Evolutionary conservation across 2,888 invertebrate genomes (phyloP).

Genomic region (Dioctria linearis): DNA sequence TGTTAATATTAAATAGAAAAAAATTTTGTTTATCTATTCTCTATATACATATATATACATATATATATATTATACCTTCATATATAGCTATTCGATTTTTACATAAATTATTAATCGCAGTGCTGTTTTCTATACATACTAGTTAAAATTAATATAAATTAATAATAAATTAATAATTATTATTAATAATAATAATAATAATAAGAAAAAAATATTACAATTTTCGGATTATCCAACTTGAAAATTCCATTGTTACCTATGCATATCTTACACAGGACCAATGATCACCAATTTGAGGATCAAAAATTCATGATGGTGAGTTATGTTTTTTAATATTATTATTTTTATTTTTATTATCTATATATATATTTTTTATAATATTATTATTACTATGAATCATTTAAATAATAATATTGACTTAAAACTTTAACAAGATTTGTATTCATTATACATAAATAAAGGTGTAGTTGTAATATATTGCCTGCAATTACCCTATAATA

Average conservation of each 20-base stretch:
- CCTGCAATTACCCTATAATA: too few species aligned
- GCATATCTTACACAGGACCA: conserved; percentile 70
- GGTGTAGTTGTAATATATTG: too few species aligned
- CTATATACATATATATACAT: too few species aligned
- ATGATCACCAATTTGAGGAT: conserved; percentile 71
- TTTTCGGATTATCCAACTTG: conserved; percentile 41
- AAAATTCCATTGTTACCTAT: conserved; percentile 62
- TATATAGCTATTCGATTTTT: neutral
- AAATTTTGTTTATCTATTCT: neutral
- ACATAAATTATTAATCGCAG: conserved; percentile 3
- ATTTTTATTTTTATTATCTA: neutral
- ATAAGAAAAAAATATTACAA: conserved; percentile 36
- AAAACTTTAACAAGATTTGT: too few species aligned
- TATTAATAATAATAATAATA: conserved; percentile 5
- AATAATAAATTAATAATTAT: neutral
- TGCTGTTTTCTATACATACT: conserved; percentile 12
- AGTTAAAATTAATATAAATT: neutral
- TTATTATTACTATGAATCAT: neutral
- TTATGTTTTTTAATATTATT: conserved; percentile 27
- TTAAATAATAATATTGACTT: too few species aligned
- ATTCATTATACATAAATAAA: too few species aligned
- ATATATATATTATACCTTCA: neutral
- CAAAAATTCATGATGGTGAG: conserved; percentile 72
- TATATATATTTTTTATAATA: neutral
- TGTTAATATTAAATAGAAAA: neutral